These are phyloP conservation scores for Murina feae DNA, from an alignment of 2,113 vertebrate genomes.

Conservation along the genomic window DNA sequence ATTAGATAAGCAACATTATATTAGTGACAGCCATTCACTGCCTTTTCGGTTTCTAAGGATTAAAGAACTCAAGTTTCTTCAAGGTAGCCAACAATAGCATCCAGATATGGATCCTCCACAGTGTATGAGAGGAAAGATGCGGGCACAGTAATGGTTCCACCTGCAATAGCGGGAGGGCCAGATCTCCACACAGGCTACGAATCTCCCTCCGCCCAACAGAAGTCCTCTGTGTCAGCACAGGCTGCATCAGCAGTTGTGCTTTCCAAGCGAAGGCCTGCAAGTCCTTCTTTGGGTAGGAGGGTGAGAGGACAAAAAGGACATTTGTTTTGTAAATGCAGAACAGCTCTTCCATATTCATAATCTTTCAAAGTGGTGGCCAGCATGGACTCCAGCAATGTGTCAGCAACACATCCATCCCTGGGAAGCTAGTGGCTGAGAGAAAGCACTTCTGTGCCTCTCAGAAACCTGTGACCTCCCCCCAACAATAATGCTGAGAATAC, in stretches of 20 bases:
- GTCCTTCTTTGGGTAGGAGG: neutral
- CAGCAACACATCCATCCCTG: neutral
- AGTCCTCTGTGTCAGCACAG: neutral
- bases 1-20: neutral
- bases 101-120: neutral
- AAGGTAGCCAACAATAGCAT: neutral
- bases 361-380: neutral
- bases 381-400: neutral
- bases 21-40: neutral
- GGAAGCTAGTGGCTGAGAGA: accelerated
- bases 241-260: neutral
- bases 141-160: neutral
- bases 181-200: neutral
- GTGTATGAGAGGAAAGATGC: too few relatives aligned
- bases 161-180: neutral
- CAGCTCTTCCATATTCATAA: neutral
- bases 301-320: neutral
- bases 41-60: neutral
- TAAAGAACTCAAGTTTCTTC: neutral
- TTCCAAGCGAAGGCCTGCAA: neutral
- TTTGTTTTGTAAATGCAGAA: neutral
- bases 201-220: neutral
- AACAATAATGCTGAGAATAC: neutral
- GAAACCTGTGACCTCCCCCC: neutral
- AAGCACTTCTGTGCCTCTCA: neutral